Evolutionary conservation across 2,113 vertebrate species (phyloP), one percentile per base, ranked within the genome.

Genomic region (Corvus hawaiiensis): DNA sequence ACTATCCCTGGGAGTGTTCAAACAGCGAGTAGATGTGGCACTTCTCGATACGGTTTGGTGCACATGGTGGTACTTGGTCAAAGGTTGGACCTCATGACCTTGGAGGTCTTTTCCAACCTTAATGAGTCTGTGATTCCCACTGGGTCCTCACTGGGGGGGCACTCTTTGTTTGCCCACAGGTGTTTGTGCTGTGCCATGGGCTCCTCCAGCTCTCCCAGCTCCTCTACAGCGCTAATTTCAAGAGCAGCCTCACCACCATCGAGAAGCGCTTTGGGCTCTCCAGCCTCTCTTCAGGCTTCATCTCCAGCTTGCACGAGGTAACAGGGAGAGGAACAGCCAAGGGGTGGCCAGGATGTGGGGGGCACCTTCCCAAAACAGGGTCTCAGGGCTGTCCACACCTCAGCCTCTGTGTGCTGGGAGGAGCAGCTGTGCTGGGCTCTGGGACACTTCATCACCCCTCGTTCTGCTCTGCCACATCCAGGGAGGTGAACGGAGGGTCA

Each of bases 221-320:
- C 71, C 98, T 99, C 43, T 99, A 99, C 97, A 99, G 99, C 0
- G 97, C 99, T 78, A 99, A 99, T 98, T 99, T 99, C 98, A 99
- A 99, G 97, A 99, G 99, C 98, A 99, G 98, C 97, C 99, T 99
- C 95, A 99, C 98, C 90, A 99, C 99, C n/a, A 99, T 99, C 2
- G 99, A 99, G 98, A 98, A 98, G 76, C 99, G 99, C 96, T 99
- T 99, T 6, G 99, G 99, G 28, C 99, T 99, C 90, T 99, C 98
- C 97, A 99, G 99, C 83, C 98, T 98, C 89, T 99, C 99, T 8
- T 99, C 99, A 0, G 99, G 99, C 32, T 98, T 99, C 94, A 99
- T 99, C 96, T 99, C 99, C 95, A 99, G 99, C 85, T 95, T 99
- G 73, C 98, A 99, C 1, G 99, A 99, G 99, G 99, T 99, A 96